A percentile compares a stretch with the other conserved stretches of the same genome.
Conservation (phyloP, 2,797 vertebrate genomes). For the Schizopygopsis pylzovi region DNA sequence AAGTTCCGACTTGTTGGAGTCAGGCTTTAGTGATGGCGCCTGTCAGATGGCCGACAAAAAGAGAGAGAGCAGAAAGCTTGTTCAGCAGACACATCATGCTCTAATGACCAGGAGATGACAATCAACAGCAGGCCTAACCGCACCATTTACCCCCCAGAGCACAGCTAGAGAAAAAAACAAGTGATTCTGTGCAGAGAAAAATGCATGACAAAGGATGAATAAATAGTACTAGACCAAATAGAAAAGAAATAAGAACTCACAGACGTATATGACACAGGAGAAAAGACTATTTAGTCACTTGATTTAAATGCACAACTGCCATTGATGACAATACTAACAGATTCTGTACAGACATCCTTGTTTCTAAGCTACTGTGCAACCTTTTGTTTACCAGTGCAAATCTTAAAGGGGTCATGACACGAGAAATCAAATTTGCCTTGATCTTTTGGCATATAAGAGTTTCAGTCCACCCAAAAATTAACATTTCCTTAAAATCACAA, state of each 20-base stretch:
- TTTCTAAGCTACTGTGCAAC: background rate
- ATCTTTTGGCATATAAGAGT: no score
- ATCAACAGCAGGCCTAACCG: constrained; percentile 28
- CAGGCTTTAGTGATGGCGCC: background rate
- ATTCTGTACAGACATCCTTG: background rate
- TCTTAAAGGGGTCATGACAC: background rate
- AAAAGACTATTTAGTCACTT: background rate
- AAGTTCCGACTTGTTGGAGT: constrained; percentile 15
- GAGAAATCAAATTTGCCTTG: no score
- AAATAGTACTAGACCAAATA: background rate
- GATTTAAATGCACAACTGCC: constrained; percentile 1
- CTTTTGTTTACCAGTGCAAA: background rate
- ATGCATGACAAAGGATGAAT: background rate
- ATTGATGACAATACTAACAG: background rate
- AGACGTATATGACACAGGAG: background rate
- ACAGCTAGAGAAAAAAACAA: constrained; percentile 9
- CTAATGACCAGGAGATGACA: constrained; percentile 56
- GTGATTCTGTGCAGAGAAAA: background rate
- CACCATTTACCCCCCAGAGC: constrained; percentile 18
- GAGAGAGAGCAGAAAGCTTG: constrained; percentile 3
- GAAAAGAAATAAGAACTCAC: background rate
- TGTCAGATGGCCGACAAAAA: constrained; percentile 3
- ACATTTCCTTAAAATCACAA: background rate
- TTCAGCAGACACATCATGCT: constrained; percentile 38
- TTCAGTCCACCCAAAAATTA: background rate